These are phyloP conservation scores for Xenopus laevis DNA, from an alignment of 2,113 vertebrate species.

Conservation along the genomic window DNA sequence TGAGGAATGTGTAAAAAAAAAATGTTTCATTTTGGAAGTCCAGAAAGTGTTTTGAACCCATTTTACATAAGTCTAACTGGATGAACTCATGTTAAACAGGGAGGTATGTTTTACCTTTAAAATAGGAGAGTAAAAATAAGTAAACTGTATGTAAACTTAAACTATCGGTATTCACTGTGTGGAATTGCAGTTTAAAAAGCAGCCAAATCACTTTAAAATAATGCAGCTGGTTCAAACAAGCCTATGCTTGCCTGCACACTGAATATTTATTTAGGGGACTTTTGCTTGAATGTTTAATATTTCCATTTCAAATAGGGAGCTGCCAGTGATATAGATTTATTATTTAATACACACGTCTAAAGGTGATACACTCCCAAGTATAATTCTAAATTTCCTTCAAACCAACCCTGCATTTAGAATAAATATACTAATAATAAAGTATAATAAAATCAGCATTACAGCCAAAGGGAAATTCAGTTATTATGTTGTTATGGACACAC, in stretches of 20 bases:
- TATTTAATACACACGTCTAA: slow-evolving; percentile 2
- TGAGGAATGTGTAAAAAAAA: no score
- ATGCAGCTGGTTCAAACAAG: slow-evolving; percentile 45
- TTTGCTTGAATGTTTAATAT: slow-evolving; percentile 21
- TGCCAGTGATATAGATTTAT: slow-evolving; percentile 8
- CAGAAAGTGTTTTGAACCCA: no score
- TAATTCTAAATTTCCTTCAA: background rate
- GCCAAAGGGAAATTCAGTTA: background rate
- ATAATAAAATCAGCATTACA: background rate
- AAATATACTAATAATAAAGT: background rate
- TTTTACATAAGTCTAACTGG: no score
- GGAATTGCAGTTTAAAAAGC: background rate
- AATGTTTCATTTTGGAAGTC: no score
- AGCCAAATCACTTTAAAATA: slow-evolving; percentile 13
- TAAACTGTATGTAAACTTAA: no score
- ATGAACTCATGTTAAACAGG: no score
- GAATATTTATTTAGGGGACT: background rate
- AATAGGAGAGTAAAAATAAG: no score
- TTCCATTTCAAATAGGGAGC: slow-evolving; percentile 16
- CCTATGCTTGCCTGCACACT: background rate
- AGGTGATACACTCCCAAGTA: background rate
- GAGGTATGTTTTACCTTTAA: no score
- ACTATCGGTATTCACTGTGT: no score
- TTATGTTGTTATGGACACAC: background rate
- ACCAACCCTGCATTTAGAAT: background rate